Conservation (phyloP, 2,797 vertebrate species). For the Clarias pachynema region DNA sequence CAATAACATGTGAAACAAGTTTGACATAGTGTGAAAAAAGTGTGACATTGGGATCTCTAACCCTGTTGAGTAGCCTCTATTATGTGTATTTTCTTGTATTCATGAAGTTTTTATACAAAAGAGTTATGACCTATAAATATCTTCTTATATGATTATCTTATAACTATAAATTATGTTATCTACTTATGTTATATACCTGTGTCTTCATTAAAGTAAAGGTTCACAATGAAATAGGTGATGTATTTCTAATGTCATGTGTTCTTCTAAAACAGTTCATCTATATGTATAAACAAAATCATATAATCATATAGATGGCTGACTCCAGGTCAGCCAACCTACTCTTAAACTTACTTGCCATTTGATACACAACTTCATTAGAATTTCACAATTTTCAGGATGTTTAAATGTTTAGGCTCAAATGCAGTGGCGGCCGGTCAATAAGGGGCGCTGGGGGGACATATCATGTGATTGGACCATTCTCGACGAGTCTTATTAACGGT, state of each 20-base stretch:
- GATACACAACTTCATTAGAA: background rate
- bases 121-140: background rate
- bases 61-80: no score
- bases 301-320: background rate
- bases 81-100: no score
- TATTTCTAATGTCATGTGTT: background rate
- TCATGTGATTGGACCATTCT: no score
- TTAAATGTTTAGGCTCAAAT: background rate
- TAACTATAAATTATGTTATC: background rate
- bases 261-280: background rate
- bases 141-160: background rate
- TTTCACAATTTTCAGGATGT: background rate
- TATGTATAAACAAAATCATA: background rate
- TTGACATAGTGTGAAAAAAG: no score
- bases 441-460: no score
- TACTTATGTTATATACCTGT: background rate
- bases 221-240: background rate
- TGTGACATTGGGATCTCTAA: no score
- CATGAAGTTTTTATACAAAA: background rate
- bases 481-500: no score
- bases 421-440: no score
- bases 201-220: background rate
- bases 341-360: background rate
- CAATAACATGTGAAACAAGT: no score
- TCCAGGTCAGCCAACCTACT: background rate